Conservation (phyloP, 2,113 vertebrate genomes). For the Siniperca knerii region DNA sequence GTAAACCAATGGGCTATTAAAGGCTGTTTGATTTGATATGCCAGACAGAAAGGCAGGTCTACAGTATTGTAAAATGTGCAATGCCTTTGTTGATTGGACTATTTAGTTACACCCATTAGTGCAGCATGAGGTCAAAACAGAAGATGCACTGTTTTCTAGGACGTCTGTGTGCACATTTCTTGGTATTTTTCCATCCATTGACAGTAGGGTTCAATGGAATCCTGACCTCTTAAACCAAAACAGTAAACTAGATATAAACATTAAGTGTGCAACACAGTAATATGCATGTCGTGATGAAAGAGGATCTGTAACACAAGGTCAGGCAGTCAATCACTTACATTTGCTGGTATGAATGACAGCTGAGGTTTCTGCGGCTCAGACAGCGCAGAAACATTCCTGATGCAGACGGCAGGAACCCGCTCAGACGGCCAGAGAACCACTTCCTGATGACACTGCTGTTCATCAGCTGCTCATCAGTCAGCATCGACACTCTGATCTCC, state of each 20-base stretch:
- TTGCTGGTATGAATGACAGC: constrained; percentile 78
- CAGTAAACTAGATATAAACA: neutral
- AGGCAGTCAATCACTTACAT: constrained; percentile 65
- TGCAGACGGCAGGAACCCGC: constrained; percentile 61
- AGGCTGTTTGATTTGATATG: no score
- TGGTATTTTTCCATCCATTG: neutral
- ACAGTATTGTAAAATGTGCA: no score
- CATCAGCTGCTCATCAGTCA: constrained; percentile 69
- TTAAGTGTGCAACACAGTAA: neutral
- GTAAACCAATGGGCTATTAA: no score
- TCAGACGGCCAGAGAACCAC: constrained; percentile 72
- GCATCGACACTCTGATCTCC: constrained; percentile 65
- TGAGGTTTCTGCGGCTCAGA: constrained; percentile 75
- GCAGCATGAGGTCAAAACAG: neutral
- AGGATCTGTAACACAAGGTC: neutral
- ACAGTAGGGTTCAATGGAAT: neutral
- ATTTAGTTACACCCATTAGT: neutral
- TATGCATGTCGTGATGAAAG: neutral
- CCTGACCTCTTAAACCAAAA: neutral
- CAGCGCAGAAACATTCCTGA: constrained; percentile 75
- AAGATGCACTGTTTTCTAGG: neutral
- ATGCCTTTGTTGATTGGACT: no score
- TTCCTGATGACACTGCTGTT: constrained; percentile 48
- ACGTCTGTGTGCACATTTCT: no score
- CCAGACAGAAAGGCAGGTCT: no score